Evolutionary conservation across 2,113 vertebrate species (phyloP).

Genomic region (Calcarius ornatus): DNA sequence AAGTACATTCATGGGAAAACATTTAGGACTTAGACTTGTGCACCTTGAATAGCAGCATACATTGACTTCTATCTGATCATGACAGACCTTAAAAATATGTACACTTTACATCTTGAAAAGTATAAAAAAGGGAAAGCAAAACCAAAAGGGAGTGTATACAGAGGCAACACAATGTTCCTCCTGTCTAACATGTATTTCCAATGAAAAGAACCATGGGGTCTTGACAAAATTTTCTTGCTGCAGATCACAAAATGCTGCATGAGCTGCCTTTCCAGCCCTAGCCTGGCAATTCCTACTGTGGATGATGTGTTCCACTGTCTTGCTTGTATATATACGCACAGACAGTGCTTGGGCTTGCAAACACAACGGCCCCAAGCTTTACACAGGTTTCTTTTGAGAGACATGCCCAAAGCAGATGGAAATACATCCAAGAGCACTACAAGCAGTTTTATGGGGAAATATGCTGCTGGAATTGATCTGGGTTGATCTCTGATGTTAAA

Average conservation of each 20-base stretch:
- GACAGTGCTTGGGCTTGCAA: neutral
- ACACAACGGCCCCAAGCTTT: neutral
- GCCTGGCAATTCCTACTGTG: neutral
- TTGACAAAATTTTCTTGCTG: neutral
- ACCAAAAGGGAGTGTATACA: neutral
- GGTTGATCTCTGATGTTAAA: neutral
- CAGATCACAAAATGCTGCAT: neutral
- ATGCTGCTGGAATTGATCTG: neutral
- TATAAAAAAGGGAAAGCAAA: neutral
- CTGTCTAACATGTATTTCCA: neutral
- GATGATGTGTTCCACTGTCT: neutral
- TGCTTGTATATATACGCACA: rapidly evolving
- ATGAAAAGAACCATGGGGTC: neutral
- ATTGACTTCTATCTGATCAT: neutral
- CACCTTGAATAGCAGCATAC: neutral
- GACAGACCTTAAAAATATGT: neutral
- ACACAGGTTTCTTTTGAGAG: neutral
- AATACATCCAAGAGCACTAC: neutral
- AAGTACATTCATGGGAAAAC: neutral
- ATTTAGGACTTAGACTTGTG: neutral
- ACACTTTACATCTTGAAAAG: neutral
- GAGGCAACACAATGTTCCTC: neutral
- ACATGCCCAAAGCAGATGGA: neutral
- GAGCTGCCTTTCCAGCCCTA: neutral
- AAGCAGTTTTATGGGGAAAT: neutral